Conservation (phyloP, 2,888 invertebrate genomes). For the Orchesella flavescens region DNA sequence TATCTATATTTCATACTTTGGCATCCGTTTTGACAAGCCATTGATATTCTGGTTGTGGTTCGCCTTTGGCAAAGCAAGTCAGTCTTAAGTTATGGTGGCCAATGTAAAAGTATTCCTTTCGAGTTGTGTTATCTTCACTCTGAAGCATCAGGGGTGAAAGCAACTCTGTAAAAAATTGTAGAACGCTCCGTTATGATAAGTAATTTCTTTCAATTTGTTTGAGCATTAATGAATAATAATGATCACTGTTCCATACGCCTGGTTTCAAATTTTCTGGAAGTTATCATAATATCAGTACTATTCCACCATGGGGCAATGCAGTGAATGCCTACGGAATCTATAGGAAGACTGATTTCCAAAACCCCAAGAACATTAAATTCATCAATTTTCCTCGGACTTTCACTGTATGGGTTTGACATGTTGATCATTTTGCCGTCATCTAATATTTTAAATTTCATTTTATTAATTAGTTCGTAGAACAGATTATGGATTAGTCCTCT, state of each 20-base stretch:
- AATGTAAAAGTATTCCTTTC: slow-evolving; percentile 27
- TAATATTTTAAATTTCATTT: neutral
- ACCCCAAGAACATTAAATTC: slow-evolving; percentile 55
- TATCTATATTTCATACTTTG: slow-evolving; percentile 7
- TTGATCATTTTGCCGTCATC: neutral
- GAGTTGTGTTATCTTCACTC: neutral
- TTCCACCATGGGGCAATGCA: slow-evolving; percentile 52
- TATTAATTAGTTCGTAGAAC: too few relatives aligned
- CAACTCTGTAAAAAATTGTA: slow-evolving; percentile 31
- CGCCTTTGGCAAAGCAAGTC: slow-evolving; percentile 39
- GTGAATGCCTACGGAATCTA: slow-evolving; percentile 40
- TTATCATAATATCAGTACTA: slow-evolving; percentile 16
- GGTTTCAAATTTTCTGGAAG: slow-evolving; percentile 38
- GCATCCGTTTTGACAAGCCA: slow-evolving; percentile 26
- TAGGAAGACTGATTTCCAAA: slow-evolving; percentile 32
- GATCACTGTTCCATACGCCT: too few relatives aligned
- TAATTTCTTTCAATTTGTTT: too few relatives aligned
- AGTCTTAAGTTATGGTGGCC: slow-evolving; percentile 28
- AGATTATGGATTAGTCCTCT: too few relatives aligned
- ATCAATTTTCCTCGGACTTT: slow-evolving; percentile 34
- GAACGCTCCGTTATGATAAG: too few relatives aligned
- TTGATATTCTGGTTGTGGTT: slow-evolving; percentile 36
- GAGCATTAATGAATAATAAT: too few relatives aligned
- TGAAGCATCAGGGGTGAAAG: neutral
- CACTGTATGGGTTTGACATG: neutral